Conservation (phyloP, 2,113 vertebrate species). For the Sclerurus mexicanus region DNA sequence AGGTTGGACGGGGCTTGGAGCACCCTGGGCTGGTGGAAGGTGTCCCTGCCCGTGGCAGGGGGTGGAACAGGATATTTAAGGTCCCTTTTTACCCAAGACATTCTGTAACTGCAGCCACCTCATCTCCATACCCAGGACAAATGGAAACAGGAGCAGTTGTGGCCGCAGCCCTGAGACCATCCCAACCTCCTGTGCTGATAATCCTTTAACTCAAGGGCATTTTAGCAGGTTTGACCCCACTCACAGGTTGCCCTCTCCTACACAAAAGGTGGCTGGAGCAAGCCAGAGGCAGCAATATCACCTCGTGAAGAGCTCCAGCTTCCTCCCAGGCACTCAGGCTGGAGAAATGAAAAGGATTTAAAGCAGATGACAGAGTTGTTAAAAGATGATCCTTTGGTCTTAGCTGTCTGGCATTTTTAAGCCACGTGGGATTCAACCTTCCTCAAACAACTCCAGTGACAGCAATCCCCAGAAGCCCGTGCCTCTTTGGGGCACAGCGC, state of each 20-base stretch:
- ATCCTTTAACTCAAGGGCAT: neutral
- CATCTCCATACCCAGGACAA: neutral
- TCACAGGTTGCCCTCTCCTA: neutral
- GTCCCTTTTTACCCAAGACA: neutral
- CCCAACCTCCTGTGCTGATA: accelerated
- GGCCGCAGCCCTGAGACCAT: neutral
- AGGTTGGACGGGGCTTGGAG: accelerated
- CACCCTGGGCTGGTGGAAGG: accelerated
- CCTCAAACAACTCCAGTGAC: neutral
- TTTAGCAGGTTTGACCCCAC: neutral
- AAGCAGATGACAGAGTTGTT: neutral
- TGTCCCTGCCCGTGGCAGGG: neutral
- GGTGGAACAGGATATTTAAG: neutral
- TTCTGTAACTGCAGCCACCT: neutral
- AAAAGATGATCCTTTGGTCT: neutral
- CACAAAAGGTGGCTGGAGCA: neutral
- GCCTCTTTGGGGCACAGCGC: neutral
- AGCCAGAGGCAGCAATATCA: neutral
- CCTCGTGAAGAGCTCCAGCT: neutral
- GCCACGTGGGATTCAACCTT: neutral
- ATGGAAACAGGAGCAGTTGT: accelerated
- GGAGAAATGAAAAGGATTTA: neutral
- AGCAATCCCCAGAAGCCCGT: neutral
- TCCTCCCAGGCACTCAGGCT: neutral
- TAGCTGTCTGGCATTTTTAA: neutral